These are phyloP conservation scores for Reticulitermes speratus DNA, from an alignment of 1,140 invertebrate species.

Conservation along the genomic window DNA sequence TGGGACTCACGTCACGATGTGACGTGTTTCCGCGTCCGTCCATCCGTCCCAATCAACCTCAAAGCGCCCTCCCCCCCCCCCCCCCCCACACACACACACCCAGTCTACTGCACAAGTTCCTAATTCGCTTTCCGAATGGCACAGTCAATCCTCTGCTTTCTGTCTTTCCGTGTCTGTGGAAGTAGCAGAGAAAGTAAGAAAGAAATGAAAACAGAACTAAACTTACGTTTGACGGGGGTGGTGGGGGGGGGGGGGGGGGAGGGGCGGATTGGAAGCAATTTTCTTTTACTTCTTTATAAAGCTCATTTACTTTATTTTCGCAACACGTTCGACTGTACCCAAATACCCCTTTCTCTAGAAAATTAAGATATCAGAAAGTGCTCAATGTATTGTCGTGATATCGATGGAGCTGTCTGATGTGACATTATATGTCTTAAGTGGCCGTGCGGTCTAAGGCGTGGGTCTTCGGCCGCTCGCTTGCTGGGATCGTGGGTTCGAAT, in stretches of 20 bases:
- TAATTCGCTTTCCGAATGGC: too few species aligned
- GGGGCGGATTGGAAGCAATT: neutral
- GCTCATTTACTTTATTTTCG: neutral
- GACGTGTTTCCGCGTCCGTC: neutral
- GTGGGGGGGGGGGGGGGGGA: too few species aligned
- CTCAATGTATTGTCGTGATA: neutral
- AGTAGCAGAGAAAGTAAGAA: neutral
- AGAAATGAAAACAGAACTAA: neutral
- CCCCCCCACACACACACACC: neutral
- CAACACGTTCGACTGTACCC: neutral
- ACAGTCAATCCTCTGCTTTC: too few species aligned
- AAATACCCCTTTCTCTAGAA: neutral
- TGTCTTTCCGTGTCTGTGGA: too few species aligned
- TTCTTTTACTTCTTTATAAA: neutral
- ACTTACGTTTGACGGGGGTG: neutral
- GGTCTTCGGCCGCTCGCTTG: too few species aligned
- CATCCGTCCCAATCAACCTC: conserved; percentile 1
- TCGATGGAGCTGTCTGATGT: too few species aligned
- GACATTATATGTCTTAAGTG: too few species aligned
- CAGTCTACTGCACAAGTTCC: too few species aligned
- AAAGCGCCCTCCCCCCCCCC: neutral
- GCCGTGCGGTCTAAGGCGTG: too few species aligned
- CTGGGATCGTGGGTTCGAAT: too few species aligned
- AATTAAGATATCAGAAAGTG: neutral
- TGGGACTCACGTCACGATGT: neutral